Conservation (phyloP, 92 coral and sea anemone genomes). For the Diadumene lineata region DNA sequence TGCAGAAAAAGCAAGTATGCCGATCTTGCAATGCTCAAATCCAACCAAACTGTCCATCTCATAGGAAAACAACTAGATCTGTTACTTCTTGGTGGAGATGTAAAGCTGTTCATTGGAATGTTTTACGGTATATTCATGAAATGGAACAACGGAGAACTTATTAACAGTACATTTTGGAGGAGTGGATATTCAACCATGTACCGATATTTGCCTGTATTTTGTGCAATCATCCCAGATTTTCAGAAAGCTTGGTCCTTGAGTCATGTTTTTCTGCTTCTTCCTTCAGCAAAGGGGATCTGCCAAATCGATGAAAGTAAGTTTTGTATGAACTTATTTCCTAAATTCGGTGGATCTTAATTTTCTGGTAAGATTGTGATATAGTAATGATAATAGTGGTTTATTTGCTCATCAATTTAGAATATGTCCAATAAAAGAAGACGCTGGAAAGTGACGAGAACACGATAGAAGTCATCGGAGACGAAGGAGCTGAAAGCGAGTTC, state of each 20-base stretch:
- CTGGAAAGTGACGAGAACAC: too few species aligned
- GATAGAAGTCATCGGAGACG: too few species aligned
- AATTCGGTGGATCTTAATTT: too few species aligned
- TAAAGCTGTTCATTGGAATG: background rate
- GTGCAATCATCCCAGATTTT: too few species aligned
- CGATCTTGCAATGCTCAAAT: background rate
- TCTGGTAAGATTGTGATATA: too few species aligned
- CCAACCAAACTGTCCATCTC: background rate
- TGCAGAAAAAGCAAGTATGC: background rate
- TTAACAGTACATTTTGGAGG: background rate
- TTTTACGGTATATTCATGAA: background rate
- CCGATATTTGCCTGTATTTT: background rate
- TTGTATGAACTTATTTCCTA: too few species aligned
- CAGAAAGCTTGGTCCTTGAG: too few species aligned
- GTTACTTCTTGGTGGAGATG: background rate
- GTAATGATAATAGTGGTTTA: too few species aligned
- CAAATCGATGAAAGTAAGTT: constrained; percentile 4
- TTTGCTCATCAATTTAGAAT: too few species aligned
- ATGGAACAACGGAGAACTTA: background rate
- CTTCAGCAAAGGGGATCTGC: background rate
- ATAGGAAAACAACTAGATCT: background rate
- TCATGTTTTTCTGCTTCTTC: background rate
- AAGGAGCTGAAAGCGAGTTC: too few species aligned
- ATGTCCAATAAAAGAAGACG: too few species aligned
- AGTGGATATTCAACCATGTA: background rate